Evolutionary conservation across 1,140 invertebrate genomes (phyloP).

Genomic region (Arctopsyche grandis): DNA sequence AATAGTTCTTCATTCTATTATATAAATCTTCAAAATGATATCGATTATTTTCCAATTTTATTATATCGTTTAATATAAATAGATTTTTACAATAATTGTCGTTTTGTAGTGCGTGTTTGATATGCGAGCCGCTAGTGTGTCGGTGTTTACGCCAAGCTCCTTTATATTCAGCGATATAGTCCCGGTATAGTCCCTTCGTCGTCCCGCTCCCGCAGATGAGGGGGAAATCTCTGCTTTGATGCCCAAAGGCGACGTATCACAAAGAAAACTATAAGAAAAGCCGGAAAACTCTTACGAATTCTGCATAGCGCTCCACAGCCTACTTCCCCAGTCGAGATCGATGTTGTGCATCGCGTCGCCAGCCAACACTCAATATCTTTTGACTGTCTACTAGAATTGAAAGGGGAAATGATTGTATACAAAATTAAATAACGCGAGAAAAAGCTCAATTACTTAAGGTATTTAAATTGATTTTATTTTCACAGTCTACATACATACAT

Average conservation of each 20-base stretch:
- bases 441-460: too few species aligned
- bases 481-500: too few species aligned
- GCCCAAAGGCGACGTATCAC: conserved; percentile 47
- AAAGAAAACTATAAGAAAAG: conserved; percentile 54
- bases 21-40: too few species aligned
- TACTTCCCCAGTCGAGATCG: conserved; percentile 17
- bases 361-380: too few species aligned
- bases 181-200: background rate
- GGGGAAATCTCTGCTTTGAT: conserved; percentile 44
- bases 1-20: too few species aligned
- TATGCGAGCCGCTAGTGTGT: background rate
- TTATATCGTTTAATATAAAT: too few species aligned
- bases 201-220: conserved; percentile 30
- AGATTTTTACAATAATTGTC: too few species aligned
- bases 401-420: too few species aligned
- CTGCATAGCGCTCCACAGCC: conserved; percentile 43
- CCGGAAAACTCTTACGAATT: conserved; percentile 45
- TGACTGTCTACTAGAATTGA: too few species aligned
- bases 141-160: conserved; percentile 33
- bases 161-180: conserved; percentile 50
- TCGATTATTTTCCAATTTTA: too few species aligned
- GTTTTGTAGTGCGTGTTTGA: background rate
- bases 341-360: conserved; percentile 7
- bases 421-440: too few species aligned
- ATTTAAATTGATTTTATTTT: too few species aligned